phyloP scores from a whole-genome alignment of 2,888 invertebrate genomes.

The Syritta pipiens region DNA sequence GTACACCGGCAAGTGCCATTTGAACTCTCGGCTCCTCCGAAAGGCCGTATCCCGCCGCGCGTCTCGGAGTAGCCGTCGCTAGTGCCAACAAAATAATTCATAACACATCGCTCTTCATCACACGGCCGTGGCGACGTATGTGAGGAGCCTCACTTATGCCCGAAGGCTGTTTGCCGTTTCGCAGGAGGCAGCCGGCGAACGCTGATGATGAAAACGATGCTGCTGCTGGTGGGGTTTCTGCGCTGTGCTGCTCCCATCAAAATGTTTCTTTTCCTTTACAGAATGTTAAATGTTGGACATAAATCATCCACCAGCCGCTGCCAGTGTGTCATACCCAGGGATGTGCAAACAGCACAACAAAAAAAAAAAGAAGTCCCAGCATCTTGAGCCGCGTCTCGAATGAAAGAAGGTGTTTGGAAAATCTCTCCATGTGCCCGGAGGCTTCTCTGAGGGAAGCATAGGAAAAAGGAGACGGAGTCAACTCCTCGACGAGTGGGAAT shows the following conservation, averaged over 20 bases:
- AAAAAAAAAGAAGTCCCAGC: constrained; percentile 16
- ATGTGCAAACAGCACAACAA: constrained; percentile 46
- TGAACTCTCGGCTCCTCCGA: constrained; percentile 51
- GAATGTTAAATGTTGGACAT: constrained; percentile 68
- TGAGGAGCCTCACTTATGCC: constrained; percentile 38
- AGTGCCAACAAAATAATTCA: constrained; percentile 66
- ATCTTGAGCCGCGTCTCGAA: constrained; percentile 33
- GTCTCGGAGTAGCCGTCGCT: background rate
- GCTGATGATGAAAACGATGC: constrained; percentile 56
- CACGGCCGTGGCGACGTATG: constrained; percentile 26
- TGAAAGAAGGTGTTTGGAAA: constrained; percentile 48
- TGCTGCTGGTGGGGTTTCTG: background rate
- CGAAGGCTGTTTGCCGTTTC: constrained; percentile 50
- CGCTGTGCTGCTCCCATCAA: constrained; percentile 36
- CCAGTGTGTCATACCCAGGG: constrained; percentile 54
- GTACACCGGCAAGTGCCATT: constrained; percentile 53
- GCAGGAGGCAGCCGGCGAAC: constrained; percentile 51
- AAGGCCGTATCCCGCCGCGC: constrained; percentile 11
- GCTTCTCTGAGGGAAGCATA: constrained; percentile 17
- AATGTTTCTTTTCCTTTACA: constrained; percentile 60
- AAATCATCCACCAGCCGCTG: constrained; percentile 63
- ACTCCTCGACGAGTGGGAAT: too few relatives aligned
- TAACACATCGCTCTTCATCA: constrained; percentile 65
- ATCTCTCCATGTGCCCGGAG: constrained; percentile 37
- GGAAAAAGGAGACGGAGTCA: constrained; percentile 43